Base-by-base conservation (phyloP, 2,113 vertebrate species). In the Ellobius talpinus region DNA sequence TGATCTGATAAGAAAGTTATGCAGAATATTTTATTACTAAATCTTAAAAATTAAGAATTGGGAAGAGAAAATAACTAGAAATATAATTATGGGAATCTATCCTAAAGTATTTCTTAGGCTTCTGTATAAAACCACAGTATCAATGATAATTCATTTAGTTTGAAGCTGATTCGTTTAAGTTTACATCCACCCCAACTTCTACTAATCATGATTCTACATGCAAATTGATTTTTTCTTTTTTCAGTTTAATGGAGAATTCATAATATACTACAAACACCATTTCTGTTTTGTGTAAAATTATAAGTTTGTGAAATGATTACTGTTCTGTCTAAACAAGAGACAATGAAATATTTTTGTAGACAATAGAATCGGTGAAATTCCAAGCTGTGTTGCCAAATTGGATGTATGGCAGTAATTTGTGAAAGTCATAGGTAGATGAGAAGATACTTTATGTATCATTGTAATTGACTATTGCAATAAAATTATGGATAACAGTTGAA, bases 61-160 rank as follows among this genome's bases (percentile, higher is more conserved):
- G 72, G 21, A 55, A 77, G 12, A 85, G 33, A 24, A 89, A 94
- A 76, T 19, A 87, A 7, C 17, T 92, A 90, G 58, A 61, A 65
- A 85, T 61, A 58, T 61, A 81, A 77, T 70, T 33, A 61, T 42
- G 23, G 50, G 68, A 72, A 1, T 3, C 10, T 74, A 77, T 88
- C 74, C 65, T 89, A 68, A 93, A 87, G 3, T 52, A 93, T 93
- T 92, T 94, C 19, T 76, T 93, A 16, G 0, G 3, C 7, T 36
- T 47, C 12, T 39, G 10, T 93, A 89, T 4, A 94, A 95, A 96
- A 82, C n/a, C 55, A 89, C 5, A 74, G 61, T 9, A 58, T 31
- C 93, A 96, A 96, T 88, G 7, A 52, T 94, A 91, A 96, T 92
- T 91, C 33, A 78, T 68, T 87, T 91, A 84, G 50, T 90, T 94